These are phyloP conservation scores for Littorina saxatilis DNA, from an alignment of 1,140 invertebrate species.

Conservation along the genomic window DNA sequence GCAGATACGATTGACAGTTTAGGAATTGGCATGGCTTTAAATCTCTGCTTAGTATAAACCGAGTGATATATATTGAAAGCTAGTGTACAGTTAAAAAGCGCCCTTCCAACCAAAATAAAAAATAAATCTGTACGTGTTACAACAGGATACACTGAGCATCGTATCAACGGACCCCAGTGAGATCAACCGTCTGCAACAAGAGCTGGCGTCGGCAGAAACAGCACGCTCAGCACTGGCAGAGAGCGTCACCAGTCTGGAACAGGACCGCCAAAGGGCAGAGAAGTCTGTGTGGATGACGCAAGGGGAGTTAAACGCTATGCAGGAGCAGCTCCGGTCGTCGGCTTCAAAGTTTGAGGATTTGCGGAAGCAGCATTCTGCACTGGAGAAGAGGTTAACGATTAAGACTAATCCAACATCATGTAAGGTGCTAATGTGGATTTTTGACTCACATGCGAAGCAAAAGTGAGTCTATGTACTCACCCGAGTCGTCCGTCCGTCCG, in stretches of 20 bases:
- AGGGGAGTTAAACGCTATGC: constrained; percentile 57
- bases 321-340: constrained; percentile 72
- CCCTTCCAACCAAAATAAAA: too few species aligned
- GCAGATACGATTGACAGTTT: too few species aligned
- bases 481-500: background rate
- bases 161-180: constrained; percentile 49
- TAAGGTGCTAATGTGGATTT: background rate
- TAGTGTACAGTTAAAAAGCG: too few species aligned
- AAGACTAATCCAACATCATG: too few species aligned
- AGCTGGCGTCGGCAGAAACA: constrained; percentile 49
- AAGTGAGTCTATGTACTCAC: too few species aligned
- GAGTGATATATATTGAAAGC: too few species aligned
- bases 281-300: constrained; percentile 54
- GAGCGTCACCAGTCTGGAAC: constrained; percentile 52
- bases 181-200: constrained; percentile 46
- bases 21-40: too few species aligned
- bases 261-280: constrained; percentile 56
- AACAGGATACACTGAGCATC: constrained; percentile 49
- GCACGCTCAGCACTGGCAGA: constrained; percentile 43
- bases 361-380: constrained; percentile 63
- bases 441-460: too few species aligned
- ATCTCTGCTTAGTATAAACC: too few species aligned
- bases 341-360: constrained; percentile 65
- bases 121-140: too few species aligned
- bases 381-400: constrained; percentile 55